Conservation (phyloP, 2,888 invertebrate genomes). For the Allophyes oxyacanthae region DNA sequence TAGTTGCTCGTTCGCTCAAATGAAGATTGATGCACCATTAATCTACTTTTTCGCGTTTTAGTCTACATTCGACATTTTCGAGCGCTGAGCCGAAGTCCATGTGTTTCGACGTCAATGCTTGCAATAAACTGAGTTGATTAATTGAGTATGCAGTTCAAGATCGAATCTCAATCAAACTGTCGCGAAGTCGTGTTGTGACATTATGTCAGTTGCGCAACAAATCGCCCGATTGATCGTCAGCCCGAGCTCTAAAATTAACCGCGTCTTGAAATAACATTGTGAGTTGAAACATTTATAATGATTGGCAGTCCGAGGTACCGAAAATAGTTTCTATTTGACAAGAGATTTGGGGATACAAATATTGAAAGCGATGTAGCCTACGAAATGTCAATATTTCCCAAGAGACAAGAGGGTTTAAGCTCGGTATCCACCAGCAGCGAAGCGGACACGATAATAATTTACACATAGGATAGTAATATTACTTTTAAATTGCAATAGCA, state of each 20-base stretch:
- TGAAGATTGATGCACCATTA: too few species aligned
- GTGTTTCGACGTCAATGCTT: neutral
- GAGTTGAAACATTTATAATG: constrained; percentile 25
- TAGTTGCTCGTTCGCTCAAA: too few species aligned
- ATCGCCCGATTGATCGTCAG: constrained; percentile 20
- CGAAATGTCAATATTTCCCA: neutral
- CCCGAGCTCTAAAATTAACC: constrained; percentile 25
- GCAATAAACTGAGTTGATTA: neutral
- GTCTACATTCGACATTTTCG: too few species aligned
- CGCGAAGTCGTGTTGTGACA: constrained; percentile 1
- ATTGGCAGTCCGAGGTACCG: constrained; percentile 21
- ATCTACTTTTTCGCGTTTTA: too few species aligned
- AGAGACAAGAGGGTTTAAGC: neutral
- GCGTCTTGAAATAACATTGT: constrained; percentile 30
- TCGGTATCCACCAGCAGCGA: too few species aligned
- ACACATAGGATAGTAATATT: too few species aligned
- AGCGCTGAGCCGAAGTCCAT: too few species aligned
- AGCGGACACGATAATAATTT: too few species aligned
- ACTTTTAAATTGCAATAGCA: too few species aligned
- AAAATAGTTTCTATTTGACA: constrained; percentile 3
- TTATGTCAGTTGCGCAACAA: constrained; percentile 8
- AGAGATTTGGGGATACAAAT: constrained; percentile 1
- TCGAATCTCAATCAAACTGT: neutral
- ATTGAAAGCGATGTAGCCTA: neutral
- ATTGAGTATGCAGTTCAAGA: constrained; percentile 10